phyloP scores from a whole-genome alignment of 2,888 invertebrate genomes.

The Apodemia hepburni region DNA sequence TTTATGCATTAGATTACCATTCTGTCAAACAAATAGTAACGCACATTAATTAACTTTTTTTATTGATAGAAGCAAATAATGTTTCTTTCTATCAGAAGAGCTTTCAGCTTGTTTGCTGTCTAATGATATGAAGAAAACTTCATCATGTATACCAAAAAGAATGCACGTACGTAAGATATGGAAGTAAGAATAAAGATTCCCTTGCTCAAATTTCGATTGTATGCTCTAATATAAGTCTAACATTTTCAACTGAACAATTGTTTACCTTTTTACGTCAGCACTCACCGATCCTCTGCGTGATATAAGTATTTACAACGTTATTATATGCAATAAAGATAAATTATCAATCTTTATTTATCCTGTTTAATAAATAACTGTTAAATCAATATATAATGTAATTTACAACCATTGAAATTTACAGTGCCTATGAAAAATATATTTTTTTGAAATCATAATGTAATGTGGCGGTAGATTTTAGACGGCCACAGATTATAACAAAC shows the following conservation, averaged over 20 bases:
- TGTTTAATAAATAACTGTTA: neutral
- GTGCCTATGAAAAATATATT: neutral
- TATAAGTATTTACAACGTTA: conserved; percentile 33
- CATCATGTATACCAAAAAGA: too few relatives aligned
- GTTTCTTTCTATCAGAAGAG: neutral
- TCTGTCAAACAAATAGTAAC: too few relatives aligned
- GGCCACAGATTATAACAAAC: neutral
- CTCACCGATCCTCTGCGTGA: conserved; percentile 30
- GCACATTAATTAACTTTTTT: too few relatives aligned
- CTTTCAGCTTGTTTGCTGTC: too few relatives aligned
- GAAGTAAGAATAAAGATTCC: too few relatives aligned
- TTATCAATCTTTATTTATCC: conserved; percentile 27
- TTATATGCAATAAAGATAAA: conserved; percentile 34
- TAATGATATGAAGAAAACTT: too few relatives aligned
- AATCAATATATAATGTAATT: conserved; percentile 1
- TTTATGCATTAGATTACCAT: too few relatives aligned
- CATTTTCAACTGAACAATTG: conserved; percentile 25
- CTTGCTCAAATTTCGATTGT: neutral
- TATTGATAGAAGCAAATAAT: too few relatives aligned
- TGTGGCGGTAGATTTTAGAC: neutral
- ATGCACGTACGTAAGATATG: neutral
- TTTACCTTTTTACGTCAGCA: conserved; percentile 30
- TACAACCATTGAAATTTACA: conserved; percentile 1
- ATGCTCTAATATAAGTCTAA: neutral
- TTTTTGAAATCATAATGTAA: conserved; percentile 3